phyloP scores from a whole-genome alignment of 2,113 vertebrate genomes.

The Odobenus rosmarus region DNA sequence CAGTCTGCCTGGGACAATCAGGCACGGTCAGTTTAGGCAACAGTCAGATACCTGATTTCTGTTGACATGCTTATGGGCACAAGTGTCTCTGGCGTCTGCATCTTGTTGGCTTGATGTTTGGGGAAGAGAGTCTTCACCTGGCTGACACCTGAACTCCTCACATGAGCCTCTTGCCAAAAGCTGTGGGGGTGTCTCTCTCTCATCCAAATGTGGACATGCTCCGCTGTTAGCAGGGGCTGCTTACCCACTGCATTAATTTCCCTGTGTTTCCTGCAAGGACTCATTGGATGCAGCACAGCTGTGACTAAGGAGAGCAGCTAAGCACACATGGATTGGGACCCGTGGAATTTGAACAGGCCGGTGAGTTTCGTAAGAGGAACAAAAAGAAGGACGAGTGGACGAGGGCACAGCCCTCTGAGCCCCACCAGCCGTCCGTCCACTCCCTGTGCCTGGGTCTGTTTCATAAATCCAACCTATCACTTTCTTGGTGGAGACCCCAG shows the following conservation, averaged over 20 bases:
- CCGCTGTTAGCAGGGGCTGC: neutral
- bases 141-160: neutral
- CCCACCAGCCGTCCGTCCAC: too few relatives aligned
- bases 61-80: neutral
- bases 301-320: neutral
- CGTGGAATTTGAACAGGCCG: neutral
- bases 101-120: neutral
- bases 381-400: neutral
- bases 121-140: neutral
- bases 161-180: neutral
- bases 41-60: neutral
- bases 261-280: neutral
- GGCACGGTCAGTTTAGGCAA: neutral
- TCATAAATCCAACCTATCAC: too few relatives aligned
- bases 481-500: neutral
- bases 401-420: neutral
- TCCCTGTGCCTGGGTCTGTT: too few relatives aligned
- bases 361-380: neutral
- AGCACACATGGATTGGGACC: neutral
- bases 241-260: neutral
- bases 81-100: neutral
- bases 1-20: neutral
- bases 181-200: neutral
- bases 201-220: neutral
- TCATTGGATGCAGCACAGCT: neutral